Base-by-base conservation (phyloP, 2,113 vertebrate species). In the Salvelinus sp. region DNA sequence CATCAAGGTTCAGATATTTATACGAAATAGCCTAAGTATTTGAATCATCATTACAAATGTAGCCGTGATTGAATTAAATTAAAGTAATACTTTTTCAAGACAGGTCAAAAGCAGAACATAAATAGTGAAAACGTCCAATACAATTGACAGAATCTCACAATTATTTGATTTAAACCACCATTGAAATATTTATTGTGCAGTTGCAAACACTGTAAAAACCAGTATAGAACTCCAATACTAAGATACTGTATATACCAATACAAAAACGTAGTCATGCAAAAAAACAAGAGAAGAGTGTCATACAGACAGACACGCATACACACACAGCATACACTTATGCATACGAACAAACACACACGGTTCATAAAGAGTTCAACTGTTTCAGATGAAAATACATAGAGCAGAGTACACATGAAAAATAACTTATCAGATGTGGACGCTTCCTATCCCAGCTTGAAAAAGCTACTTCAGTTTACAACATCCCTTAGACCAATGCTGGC, bases 121-220 rank as follows among this genome's bases (percentile, higher is more conserved):
- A 16, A 18, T 54, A 54, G 50, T 54, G 16, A 54, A 54, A 54
- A 54, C 3, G 16, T 44, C 38, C 38, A 9, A 9, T 44, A 44
- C 54, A 62, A 22, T n/a, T 62, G n/a, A 62, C 20, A 62, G 58
- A 22, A 62, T 7, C 58, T 22, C 20, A 9, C 58, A 62, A 62
- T 16, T 10, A 22, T 62, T n/a, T 68, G 16, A 20, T 68, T 68
- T 7, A 38, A 44, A 68, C 68, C 65, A 69, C 28, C 1, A 10
- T 70, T 69, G 12, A 63, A 69, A 69, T 74, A 70, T 78, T 78
- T 78, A 78, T 69, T 73, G 33, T 78, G 66, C 72, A 67, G 65
- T 71, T 77, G 62, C 69, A 72, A 72, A 72, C 70, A 77, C 70
- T 77, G 76, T 77, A 77, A 78, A 78, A 74, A 78, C 65, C 73